Percentiles rank a stretch among this genome's conserved stretches.
Conservation (phyloP, 2,888 invertebrate species). For the Itoplectis maculator region DNA sequence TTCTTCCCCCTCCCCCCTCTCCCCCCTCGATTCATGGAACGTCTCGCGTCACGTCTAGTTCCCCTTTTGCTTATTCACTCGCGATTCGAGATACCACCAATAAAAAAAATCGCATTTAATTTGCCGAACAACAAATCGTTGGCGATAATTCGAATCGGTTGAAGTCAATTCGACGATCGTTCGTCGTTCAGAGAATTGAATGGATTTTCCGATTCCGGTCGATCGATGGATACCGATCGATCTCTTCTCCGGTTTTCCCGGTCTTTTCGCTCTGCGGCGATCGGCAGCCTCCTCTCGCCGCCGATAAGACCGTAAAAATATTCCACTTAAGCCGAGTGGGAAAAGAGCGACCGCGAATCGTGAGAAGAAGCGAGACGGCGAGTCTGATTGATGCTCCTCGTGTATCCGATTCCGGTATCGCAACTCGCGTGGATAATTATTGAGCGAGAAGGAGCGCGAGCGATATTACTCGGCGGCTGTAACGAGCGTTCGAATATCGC, state of each 20-base stretch:
- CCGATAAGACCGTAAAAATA: slow-evolving; percentile 75
- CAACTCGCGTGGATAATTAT: slow-evolving; percentile 61
- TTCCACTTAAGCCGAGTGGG: slow-evolving; percentile 70
- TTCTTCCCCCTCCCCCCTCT: slow-evolving; percentile 3
- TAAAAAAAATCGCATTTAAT: neutral
- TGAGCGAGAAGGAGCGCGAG: slow-evolving; percentile 12
- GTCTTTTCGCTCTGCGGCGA: neutral
- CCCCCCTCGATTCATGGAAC: neutral
- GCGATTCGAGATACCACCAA: neutral
- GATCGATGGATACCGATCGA: too few species aligned
- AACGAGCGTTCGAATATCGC: neutral
- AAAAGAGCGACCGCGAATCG: slow-evolving; percentile 37
- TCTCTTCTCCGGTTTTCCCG: neutral
- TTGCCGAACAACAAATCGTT: slow-evolving; percentile 22
- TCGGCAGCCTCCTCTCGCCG: slow-evolving; percentile 31
- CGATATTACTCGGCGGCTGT: slow-evolving; percentile 17
- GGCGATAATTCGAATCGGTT: neutral
- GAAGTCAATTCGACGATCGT: neutral
- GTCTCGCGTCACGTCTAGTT: neutral
- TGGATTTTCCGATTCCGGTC: neutral
- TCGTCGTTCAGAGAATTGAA: neutral
- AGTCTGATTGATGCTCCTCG: slow-evolving; percentile 77
- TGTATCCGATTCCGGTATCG: slow-evolving; percentile 79
- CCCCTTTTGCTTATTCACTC: neutral
- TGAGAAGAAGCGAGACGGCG: slow-evolving; percentile 19